Conservation (phyloP, 2,888 invertebrate genomes). For the Mesorhabditis belari region DNA sequence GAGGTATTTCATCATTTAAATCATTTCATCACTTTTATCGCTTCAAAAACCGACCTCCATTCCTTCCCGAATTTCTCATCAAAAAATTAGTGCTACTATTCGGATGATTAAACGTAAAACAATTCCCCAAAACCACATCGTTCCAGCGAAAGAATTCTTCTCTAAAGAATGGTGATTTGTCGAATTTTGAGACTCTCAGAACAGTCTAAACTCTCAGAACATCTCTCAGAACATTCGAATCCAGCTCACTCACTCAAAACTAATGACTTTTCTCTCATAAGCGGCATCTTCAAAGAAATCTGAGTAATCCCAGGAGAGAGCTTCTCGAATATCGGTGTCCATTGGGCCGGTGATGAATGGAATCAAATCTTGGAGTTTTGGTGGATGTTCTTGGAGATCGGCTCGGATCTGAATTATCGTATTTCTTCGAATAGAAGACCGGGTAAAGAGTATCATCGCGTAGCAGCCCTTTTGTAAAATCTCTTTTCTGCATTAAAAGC, state of each 20-base stretch:
- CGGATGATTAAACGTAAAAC: constrained; percentile 34
- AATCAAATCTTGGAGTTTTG: constrained; percentile 26
- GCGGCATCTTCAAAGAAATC: constrained; percentile 33
- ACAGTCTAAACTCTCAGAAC: background rate
- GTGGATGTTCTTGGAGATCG: constrained; percentile 23
- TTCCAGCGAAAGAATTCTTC: constrained; percentile 24
- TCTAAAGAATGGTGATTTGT: constrained; percentile 7
- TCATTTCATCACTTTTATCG: too few relatives aligned
- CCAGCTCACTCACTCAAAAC: constrained; percentile 8
- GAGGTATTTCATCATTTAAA: too few relatives aligned
- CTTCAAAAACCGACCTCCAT: constrained; percentile 16
- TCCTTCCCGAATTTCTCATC: constrained; percentile 14
- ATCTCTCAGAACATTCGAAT: background rate
- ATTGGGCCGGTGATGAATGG: constrained; percentile 26
- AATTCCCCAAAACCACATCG: constrained; percentile 30
- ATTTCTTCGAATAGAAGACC: too few relatives aligned
- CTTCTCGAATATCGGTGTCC: constrained; percentile 4
- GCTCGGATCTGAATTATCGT: constrained; percentile 17
- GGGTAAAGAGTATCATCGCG: too few relatives aligned
- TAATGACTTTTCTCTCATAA: constrained; percentile 26
- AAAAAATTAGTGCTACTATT: constrained; percentile 12
- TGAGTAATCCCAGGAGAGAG: constrained; percentile 22
- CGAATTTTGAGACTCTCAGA: too few relatives aligned
- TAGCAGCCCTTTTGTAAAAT: too few relatives aligned
- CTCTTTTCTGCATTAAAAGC: too few relatives aligned